Percentiles rank a stretch among this genome's conserved stretches.
Conservation (phyloP, 1,140 invertebrate species). For the Trichomalopsis sarcophagae region DNA sequence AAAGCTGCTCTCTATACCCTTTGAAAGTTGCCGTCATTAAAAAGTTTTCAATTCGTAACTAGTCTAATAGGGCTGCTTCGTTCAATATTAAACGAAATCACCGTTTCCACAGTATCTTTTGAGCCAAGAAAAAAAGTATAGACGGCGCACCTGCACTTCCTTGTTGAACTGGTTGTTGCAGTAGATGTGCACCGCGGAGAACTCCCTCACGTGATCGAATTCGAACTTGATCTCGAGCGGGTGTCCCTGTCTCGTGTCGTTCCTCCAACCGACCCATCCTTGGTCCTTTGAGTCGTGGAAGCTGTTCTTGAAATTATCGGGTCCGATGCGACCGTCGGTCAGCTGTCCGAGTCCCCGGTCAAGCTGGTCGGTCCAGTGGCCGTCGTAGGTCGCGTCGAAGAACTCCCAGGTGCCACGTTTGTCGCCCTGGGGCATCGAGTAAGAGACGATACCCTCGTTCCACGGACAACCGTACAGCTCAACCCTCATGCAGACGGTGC, state of each 20-base stretch:
- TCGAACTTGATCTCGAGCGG: conserved; percentile 89
- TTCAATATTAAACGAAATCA: no score
- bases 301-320: conserved; percentile 86
- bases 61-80: no score
- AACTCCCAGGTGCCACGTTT: conserved; percentile 89
- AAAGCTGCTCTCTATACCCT: neutral
- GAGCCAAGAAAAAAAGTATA: neutral
- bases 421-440: conserved; percentile 81
- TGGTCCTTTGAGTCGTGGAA: conserved; percentile 79
- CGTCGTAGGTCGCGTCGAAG: conserved; percentile 95
- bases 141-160: conserved; percentile 82
- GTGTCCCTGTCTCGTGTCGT: conserved; percentile 81
- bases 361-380: conserved; percentile 83
- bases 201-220: conserved; percentile 91
- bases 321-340: conserved; percentile 83
- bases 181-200: conserved; percentile 88
- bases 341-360: conserved; percentile 90
- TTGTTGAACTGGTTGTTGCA: conserved; percentile 88
- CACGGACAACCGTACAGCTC: conserved; percentile 88
- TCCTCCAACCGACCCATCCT: conserved; percentile 95
- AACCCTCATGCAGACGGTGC: conserved; percentile 91
- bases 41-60: neutral
- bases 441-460: conserved; percentile 76
- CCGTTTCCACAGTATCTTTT: neutral
- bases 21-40: neutral